Conservation (phyloP, 2,888 invertebrate species). For the Deilephila elpenor region DNA sequence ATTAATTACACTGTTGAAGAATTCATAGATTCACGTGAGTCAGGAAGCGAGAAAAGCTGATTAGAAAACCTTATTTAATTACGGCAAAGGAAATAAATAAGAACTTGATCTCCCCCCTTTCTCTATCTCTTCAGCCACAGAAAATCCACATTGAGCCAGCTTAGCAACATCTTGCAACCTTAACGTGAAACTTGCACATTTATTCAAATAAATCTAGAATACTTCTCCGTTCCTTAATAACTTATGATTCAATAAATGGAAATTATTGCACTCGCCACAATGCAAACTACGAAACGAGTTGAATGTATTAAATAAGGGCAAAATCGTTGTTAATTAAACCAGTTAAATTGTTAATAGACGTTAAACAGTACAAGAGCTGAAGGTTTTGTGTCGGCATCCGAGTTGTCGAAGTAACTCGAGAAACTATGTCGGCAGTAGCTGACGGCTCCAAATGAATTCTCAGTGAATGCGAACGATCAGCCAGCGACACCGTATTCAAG, state of each 20-base stretch:
- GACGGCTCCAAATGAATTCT: background rate
- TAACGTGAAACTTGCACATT: too few relatives aligned
- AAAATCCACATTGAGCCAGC: too few relatives aligned
- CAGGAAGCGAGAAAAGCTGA: too few relatives aligned
- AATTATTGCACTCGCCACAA: background rate
- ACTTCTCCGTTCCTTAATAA: too few relatives aligned
- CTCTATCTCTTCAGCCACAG: too few relatives aligned
- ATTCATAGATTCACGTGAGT: too few relatives aligned
- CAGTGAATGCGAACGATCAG: constrained; percentile 18
- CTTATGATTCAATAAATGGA: background rate
- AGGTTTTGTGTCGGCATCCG: constrained; percentile 3
- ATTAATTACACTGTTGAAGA: too few relatives aligned
- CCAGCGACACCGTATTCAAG: background rate
- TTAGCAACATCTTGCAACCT: too few relatives aligned
- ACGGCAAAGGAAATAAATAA: too few relatives aligned
- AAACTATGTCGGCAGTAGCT: constrained; percentile 12
- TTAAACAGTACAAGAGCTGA: constrained; percentile 14
- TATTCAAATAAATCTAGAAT: too few relatives aligned
- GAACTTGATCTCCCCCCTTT: too few relatives aligned
- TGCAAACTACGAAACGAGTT: background rate
- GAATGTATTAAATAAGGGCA: background rate
- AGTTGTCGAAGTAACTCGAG: background rate
- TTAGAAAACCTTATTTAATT: too few relatives aligned
- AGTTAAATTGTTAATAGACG: constrained; percentile 21
- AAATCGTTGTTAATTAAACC: background rate